Evolutionary conservation across 2,113 vertebrate genomes (phyloP).

Genomic region (Steatornis caripensis): DNA sequence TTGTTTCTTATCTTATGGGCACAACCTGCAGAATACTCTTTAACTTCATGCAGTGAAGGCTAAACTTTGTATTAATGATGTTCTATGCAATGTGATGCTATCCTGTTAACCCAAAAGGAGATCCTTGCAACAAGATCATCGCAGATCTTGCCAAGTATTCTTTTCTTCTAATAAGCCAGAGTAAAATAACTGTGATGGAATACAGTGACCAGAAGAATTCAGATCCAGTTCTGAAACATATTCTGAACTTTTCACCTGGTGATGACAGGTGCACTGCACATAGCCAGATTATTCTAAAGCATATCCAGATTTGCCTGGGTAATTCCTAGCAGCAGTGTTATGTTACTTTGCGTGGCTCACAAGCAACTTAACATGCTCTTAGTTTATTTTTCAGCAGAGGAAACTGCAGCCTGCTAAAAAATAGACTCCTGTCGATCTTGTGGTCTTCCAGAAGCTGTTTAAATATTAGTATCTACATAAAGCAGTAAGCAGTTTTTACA

Average conservation of each 20-base stretch:
- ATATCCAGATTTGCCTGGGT: neutral
- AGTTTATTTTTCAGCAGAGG: neutral
- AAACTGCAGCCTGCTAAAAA: neutral
- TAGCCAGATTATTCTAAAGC: neutral
- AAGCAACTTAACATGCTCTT: neutral
- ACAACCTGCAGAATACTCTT: neutral
- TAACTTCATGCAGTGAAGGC: neutral
- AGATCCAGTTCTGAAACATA: neutral
- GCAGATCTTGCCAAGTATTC: neutral
- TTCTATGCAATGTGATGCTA: neutral
- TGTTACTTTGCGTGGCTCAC: neutral
- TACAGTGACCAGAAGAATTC: neutral
- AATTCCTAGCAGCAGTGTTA: neutral
- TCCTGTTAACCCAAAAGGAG: neutral
- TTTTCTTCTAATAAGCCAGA: neutral
- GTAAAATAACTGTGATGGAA: neutral
- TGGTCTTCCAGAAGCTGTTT: neutral
- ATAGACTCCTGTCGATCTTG: neutral
- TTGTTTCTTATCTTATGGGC: neutral
- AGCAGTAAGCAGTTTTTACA: neutral
- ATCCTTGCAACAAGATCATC: neutral
- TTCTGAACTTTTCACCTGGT: neutral
- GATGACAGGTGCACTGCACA: neutral
- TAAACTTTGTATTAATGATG: neutral
- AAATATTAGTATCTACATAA: neutral